Percentiles rank a stretch among this genome's conserved stretches.
phyloP scores from a whole-genome alignment of 2,888 invertebrate genomes.

The Molanna angustata region DNA sequence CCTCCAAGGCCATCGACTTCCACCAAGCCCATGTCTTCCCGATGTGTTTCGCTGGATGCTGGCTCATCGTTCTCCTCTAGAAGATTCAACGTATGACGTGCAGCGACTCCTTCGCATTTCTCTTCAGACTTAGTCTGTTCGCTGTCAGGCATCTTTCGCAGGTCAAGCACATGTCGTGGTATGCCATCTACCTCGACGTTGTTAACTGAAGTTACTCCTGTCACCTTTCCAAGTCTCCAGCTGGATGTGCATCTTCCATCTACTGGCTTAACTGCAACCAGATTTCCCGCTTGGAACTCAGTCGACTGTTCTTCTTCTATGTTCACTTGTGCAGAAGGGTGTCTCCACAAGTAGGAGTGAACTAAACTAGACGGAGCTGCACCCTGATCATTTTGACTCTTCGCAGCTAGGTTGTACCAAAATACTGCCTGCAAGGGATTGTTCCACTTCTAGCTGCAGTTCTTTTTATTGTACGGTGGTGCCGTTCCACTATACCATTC shows the following conservation, averaged over 20 bases:
- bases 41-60: too few species aligned
- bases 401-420: not conserved
- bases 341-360: not conserved
- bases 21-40: not conserved
- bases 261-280: too few species aligned
- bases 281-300: too few species aligned
- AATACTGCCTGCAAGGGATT: too few species aligned
- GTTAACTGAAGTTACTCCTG: conserved; percentile 1
- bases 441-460: too few species aligned
- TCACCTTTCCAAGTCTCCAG: conserved; percentile 6
- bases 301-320: not conserved
- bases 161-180: not conserved
- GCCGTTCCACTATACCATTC: too few species aligned
- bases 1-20: not conserved
- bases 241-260: conserved; percentile 5
- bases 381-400: conserved; percentile 22
- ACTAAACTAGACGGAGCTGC: not conserved
- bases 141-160: not conserved
- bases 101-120: not conserved
- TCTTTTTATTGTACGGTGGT: too few species aligned
- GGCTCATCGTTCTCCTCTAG: not conserved
- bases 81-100: conserved; percentile 2
- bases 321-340: not conserved
- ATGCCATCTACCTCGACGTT: not conserved
- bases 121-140: not conserved